Evolutionary conservation across 1,140 invertebrate genomes (phyloP), one percentile per base, ranked within the genome.

Genomic region (Mercenaria mercenaria): DNA sequence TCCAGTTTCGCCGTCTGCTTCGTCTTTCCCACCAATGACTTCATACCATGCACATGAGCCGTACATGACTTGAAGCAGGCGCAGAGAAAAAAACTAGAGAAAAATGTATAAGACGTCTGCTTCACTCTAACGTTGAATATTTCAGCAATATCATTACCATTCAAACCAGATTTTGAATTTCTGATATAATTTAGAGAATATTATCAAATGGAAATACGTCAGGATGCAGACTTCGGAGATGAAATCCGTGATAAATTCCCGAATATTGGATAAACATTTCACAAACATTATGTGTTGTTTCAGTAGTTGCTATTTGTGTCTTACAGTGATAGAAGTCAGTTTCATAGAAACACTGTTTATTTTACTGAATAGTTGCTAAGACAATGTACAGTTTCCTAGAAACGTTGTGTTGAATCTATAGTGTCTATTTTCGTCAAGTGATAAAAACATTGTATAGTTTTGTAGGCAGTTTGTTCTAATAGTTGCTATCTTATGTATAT

Each of bases 21-120:
- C 29, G 29, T 89, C 88, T 29, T 76, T 72, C 52, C 79, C 79
- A 18, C 64, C 88, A 76, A 26, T 88, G 37, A 41, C 76, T 47
- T 52, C 77, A 61, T 88, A 88, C 64, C 29, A 77, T 39, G 52
- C 76, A 26, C 76, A 39, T 67, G 77, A 74, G 34, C 74, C 72
- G 56, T 79, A 64, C 34, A 85, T 50, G 39, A 72, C 67, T 18
- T 84, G 74, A 77, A 13, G 11, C 69, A 74, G 37, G 4, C 11
- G 18, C n/a, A n/a, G n/a, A n/a, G n/a, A n/a, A n/a, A n/a, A n/a
- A n/a, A n/a, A n/a, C n/a, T n/a, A n/a, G n/a, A n/a, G n/a, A n/a
- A n/a, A n/a, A n/a, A n/a, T n/a, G 52, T 13, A 11, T 8, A 23
- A 56, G 52, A 23, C 52, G 15, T 56, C 52, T 13, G n/a, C 52